Conservation (phyloP, 2,113 vertebrate species). For the Lophotis ruficrista region DNA sequence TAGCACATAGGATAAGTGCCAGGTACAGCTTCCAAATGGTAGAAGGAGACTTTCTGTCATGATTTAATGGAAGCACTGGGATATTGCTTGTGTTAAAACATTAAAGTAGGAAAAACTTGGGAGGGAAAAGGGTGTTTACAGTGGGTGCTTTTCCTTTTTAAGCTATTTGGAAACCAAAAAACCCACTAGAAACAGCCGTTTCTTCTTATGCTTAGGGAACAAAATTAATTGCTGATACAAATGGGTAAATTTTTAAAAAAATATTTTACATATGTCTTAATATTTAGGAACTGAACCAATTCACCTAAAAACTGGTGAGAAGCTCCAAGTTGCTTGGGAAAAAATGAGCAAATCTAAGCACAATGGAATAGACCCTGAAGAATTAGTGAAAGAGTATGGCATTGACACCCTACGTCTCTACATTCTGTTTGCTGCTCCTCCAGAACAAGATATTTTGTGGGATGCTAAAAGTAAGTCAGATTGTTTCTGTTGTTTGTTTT, state of each 20-base stretch:
- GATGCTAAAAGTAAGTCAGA: slow-evolving; percentile 87
- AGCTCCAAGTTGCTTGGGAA: slow-evolving; percentile 87
- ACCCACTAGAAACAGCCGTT: neutral
- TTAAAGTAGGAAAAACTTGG: neutral
- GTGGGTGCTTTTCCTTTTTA: neutral
- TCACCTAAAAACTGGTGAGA: slow-evolving; percentile 69
- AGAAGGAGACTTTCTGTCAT: neutral
- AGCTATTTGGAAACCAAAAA: neutral
- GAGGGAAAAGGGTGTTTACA: neutral
- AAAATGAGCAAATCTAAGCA: slow-evolving; percentile 99
- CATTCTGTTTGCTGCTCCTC: slow-evolving; percentile 89
- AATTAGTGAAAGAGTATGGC: slow-evolving; percentile 85
- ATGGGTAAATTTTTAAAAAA: neutral
- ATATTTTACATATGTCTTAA: neutral
- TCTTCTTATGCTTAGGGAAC: neutral
- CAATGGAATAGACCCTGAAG: slow-evolving; percentile 91
- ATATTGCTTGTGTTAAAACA: neutral
- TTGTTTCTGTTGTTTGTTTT: neutral
- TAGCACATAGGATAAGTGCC: neutral
- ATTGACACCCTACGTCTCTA: slow-evolving; percentile 91
- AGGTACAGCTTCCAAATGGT: neutral
- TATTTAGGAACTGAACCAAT: slow-evolving; percentile 80
- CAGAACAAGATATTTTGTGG: slow-evolving; percentile 96
- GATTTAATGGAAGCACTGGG: neutral
- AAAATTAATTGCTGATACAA: neutral